Percentiles rank a stretch among this genome's conserved stretches.
Evolutionary conservation across 2,113 vertebrate species (phyloP).

Genomic region (Oncorhynchus mykiss): DNA sequence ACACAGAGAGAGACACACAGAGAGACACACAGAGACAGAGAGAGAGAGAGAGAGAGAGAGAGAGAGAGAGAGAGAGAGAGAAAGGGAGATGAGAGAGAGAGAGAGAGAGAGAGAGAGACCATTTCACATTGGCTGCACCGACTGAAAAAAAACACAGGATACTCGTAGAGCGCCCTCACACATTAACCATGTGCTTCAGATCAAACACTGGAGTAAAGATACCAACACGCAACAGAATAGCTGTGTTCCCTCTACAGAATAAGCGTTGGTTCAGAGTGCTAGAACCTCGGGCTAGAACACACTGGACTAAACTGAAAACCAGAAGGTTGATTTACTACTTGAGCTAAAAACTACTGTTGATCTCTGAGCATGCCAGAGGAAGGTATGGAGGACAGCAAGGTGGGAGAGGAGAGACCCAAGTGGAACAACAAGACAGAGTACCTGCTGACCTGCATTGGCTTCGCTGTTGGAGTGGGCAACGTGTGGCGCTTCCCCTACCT

Average conservation of each 20-base stretch:
- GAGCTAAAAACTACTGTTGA: background rate
- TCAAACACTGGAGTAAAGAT: background rate
- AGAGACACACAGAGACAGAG: too few relatives aligned
- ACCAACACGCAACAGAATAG: background rate
- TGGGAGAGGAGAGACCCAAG: slow-evolving; percentile 67
- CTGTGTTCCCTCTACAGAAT: background rate
- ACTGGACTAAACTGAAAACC: background rate
- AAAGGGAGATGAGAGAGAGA: too few relatives aligned
- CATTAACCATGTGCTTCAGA: too few relatives aligned
- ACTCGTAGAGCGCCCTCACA: too few relatives aligned
- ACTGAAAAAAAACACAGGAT: too few relatives aligned
- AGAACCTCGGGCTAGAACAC: background rate
- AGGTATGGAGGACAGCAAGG: slow-evolving; percentile 7
- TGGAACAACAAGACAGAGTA: slow-evolving; percentile 89
- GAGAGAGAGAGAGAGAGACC: too few relatives aligned
- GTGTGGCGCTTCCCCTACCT: slow-evolving; percentile 89
- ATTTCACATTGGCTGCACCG: too few relatives aligned
- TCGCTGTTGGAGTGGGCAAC: slow-evolving; percentile 78
- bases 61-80: too few relatives aligned
- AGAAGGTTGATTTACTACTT: background rate
- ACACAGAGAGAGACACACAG: too few relatives aligned
- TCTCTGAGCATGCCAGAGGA: slow-evolving; percentile 29
- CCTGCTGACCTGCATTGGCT: slow-evolving; percentile 82
- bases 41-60: too few relatives aligned
- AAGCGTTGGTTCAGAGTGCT: background rate